Evolutionary conservation across 2,113 vertebrate genomes (phyloP).

Genomic region (Charadrius vociferus): DNA sequence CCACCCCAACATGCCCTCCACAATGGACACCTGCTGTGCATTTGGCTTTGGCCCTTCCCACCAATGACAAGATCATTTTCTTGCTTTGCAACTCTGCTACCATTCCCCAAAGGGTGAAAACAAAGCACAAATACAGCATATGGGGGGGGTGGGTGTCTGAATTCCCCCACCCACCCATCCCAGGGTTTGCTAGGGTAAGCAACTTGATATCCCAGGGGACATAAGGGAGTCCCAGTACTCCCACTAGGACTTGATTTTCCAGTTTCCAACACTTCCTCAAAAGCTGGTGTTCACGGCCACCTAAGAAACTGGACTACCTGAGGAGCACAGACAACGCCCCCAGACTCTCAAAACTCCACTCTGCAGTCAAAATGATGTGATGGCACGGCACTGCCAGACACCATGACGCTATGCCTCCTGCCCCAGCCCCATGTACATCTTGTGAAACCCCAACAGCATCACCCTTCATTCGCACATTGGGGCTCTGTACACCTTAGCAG

Average conservation of each 20-base stretch:
- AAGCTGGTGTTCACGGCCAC: not conserved
- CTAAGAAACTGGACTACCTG: not conserved
- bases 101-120: not conserved
- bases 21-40: not conserved
- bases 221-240: not conserved
- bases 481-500: not conserved
- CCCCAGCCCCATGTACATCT: fast-evolving
- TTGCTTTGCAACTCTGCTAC: not conserved
- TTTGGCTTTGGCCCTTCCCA: not conserved
- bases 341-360: not conserved
- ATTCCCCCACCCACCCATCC: not conserved
- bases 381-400: not conserved
- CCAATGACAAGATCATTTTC: not conserved
- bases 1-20: not conserved
- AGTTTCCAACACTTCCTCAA: not conserved
- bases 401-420: fast-evolving
- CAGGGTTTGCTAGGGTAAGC: not conserved
- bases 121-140: not conserved
- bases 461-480: not conserved
- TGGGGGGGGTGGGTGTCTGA: not conserved
- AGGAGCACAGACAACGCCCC: not conserved
- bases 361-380: not conserved
- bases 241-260: not conserved
- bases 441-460: not conserved
- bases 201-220: not conserved